These are phyloP conservation scores for Phoenicopterus ruber DNA, from an alignment of 2,113 vertebrate species.

Conservation along the genomic window DNA sequence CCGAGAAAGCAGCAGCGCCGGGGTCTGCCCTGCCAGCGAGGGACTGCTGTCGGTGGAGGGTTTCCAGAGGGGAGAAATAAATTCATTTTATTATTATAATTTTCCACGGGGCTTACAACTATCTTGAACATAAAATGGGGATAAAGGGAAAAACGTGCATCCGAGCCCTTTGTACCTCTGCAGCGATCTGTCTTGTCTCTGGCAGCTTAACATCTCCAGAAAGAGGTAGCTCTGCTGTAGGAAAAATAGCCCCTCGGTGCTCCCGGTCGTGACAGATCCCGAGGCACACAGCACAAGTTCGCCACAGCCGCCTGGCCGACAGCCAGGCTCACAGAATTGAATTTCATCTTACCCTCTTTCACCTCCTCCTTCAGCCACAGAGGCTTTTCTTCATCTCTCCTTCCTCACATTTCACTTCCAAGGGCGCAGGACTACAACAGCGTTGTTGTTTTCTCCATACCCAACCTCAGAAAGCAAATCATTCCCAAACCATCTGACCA, in stretches of 20 bases:
- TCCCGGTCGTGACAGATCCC: background rate
- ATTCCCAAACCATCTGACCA: background rate
- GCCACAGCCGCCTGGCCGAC: background rate
- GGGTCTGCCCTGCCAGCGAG: rapidly evolving
- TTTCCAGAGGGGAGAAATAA: background rate
- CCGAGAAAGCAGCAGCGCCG: background rate
- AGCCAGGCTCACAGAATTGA: background rate
- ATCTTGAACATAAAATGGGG: background rate
- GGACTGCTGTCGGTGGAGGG: background rate
- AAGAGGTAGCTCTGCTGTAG: background rate
- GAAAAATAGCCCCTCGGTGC: background rate
- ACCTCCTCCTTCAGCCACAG: conserved; percentile 13
- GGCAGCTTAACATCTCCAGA: conserved; percentile 36
- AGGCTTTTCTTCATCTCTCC: background rate
- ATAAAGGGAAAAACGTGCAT: background rate
- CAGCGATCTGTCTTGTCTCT: conserved; percentile 5
- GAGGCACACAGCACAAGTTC: background rate
- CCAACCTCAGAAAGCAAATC: background rate
- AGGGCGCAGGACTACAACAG: background rate
- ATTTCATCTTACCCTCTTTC: background rate
- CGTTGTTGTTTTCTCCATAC: rapidly evolving
- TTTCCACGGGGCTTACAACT: background rate
- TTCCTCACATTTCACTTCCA: background rate
- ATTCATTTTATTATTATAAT: no score
- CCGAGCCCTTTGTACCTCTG: background rate